These are phyloP conservation scores for Schizotus pectinicornis DNA, from an alignment of 2,888 invertebrate genomes.

Conservation along the genomic window DNA sequence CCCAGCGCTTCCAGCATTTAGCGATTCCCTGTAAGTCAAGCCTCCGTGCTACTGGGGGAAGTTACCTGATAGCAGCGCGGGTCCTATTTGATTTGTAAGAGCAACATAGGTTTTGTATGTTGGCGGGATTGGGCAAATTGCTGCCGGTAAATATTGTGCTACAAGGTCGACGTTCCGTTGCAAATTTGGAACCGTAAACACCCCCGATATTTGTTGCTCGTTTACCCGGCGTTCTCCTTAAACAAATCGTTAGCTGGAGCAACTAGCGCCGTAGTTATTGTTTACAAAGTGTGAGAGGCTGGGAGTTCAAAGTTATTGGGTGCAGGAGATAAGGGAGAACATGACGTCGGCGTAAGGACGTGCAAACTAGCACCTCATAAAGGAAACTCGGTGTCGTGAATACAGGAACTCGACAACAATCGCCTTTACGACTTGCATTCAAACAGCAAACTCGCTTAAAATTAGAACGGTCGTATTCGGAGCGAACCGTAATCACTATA, in stretches of 20 bases:
- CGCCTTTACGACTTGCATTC: neutral
- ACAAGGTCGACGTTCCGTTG: too few relatives aligned
- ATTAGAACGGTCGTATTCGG: too few relatives aligned
- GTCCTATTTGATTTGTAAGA: too few relatives aligned
- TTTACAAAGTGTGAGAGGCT: slow-evolving; percentile 8
- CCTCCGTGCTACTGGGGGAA: too few relatives aligned
- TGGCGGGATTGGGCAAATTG: too few relatives aligned
- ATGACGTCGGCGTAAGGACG: slow-evolving; percentile 2
- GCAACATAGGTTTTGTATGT: too few relatives aligned
- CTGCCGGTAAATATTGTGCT: too few relatives aligned
- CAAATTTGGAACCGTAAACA: too few relatives aligned
- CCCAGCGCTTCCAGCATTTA: too few relatives aligned
- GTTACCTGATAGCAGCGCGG: too few relatives aligned
- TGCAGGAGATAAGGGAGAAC: slow-evolving; percentile 15
- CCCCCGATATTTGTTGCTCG: neutral
- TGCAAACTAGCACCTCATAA: slow-evolving; percentile 18
- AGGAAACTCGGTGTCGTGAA: neutral
- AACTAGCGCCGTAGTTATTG: slow-evolving; percentile 10
- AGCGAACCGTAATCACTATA: too few relatives aligned
- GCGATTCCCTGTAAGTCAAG: too few relatives aligned
- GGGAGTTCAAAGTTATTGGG: slow-evolving; percentile 16
- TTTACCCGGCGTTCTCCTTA: slow-evolving; percentile 3
- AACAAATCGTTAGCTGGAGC: slow-evolving; percentile 18
- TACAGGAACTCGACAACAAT: neutral
- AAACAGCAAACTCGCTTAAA: neutral